Evolutionary conservation across 2,113 vertebrate genomes (phyloP).

Genomic region (Sinocyclocheilus anshuiensis): DNA sequence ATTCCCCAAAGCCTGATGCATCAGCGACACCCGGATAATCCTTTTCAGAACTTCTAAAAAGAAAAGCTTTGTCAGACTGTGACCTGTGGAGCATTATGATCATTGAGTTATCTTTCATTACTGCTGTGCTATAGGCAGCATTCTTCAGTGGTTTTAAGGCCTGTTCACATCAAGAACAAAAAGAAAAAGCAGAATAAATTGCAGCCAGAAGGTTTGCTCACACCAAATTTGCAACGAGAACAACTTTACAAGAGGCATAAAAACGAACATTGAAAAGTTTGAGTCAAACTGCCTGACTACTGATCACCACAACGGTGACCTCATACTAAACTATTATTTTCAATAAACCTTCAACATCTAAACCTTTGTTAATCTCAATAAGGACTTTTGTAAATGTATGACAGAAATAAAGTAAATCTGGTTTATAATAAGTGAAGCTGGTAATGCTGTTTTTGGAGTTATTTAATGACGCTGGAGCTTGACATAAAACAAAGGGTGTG

Average conservation of each 20-base stretch:
- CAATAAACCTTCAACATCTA: too few species aligned
- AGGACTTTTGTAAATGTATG: too few species aligned
- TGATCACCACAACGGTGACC: too few species aligned
- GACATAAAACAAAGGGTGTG: too few species aligned
- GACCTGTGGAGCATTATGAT: conserved; percentile 1
- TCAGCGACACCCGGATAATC: conserved; percentile 22
- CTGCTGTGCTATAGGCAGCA: neutral
- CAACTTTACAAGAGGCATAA: neutral
- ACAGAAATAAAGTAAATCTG: too few species aligned
- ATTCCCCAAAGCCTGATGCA: neutral
- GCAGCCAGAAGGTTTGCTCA: neutral
- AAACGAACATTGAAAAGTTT: too few species aligned
- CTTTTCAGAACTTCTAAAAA: conserved; percentile 30
- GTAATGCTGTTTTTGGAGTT: too few species aligned
- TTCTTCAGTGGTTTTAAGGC: neutral
- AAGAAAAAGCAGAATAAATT: neutral
- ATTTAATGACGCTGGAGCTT: too few species aligned
- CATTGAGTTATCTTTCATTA: conserved; percentile 25
- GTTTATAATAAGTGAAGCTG: too few species aligned
- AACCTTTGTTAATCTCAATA: too few species aligned
- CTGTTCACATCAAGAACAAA: neutral
- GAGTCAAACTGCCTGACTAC: too few species aligned
- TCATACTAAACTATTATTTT: too few species aligned
- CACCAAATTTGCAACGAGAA: neutral
- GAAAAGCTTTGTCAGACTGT: conserved; percentile 20